Evolutionary conservation across 2,888 invertebrate genomes (phyloP).

Genomic region (Phasia obesa): DNA sequence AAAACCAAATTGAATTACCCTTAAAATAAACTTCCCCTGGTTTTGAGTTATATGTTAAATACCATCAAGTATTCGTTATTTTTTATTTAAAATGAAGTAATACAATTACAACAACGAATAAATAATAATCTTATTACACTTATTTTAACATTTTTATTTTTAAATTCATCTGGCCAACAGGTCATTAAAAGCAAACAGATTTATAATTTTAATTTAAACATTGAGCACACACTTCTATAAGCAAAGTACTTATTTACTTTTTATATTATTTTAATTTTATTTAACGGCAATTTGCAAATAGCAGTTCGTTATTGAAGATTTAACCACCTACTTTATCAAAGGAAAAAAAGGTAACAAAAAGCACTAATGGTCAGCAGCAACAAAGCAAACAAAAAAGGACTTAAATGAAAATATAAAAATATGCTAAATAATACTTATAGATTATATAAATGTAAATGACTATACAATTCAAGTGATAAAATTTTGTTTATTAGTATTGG

Average conservation of each 20-base stretch:
- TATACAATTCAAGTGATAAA: too few relatives aligned
- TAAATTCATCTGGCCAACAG: constrained; percentile 21
- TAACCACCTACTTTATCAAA: constrained; percentile 38
- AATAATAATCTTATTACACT: constrained; percentile 15
- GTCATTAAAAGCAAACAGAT: constrained; percentile 39
- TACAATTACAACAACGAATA: neutral
- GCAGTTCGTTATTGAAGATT: constrained; percentile 40
- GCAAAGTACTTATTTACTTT: constrained; percentile 26
- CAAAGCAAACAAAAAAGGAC: constrained; percentile 26
- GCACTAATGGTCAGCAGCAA: constrained; percentile 12
- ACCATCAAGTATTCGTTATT: too few relatives aligned
- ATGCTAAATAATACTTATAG: neutral
- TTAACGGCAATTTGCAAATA: constrained; percentile 40
- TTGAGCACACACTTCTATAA: constrained; percentile 1
- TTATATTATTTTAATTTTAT: constrained; percentile 52
- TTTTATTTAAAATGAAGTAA: neutral
- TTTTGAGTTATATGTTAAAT: too few relatives aligned
- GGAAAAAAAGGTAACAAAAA: constrained; percentile 24
- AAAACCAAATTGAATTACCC: too few relatives aligned
- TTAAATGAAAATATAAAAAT: constrained; percentile 28
- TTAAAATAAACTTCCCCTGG: too few relatives aligned
- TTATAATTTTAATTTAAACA: constrained; percentile 47
- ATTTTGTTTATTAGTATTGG: too few relatives aligned
- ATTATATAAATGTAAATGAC: too few relatives aligned
- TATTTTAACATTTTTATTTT: constrained; percentile 26